These are phyloP conservation scores for Hyposoter didymator DNA, from an alignment of 2,888 invertebrate species.

Conservation along the genomic window DNA sequence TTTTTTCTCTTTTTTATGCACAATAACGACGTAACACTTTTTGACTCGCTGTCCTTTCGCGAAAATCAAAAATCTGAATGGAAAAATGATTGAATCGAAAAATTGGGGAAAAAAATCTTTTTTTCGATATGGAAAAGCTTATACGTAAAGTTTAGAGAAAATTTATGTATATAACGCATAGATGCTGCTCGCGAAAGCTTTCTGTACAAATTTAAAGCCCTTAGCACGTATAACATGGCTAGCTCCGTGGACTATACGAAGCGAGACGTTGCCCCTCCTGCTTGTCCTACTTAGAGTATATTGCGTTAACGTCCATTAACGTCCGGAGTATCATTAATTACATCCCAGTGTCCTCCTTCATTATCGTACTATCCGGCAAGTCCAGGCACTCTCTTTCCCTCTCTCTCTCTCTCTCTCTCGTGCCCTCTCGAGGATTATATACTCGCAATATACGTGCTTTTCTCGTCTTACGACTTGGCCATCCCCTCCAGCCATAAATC, in stretches of 20 bases:
- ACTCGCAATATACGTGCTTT: conserved; percentile 35
- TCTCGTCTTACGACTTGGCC: conserved; percentile 52
- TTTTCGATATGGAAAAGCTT: neutral
- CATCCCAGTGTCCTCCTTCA: conserved; percentile 63
- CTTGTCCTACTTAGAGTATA: conserved; percentile 67
- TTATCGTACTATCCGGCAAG: conserved; percentile 67
- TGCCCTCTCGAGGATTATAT: conserved; percentile 49
- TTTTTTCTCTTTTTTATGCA: neutral
- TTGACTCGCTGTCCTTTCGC: no score
- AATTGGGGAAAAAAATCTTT: neutral
- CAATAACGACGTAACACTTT: neutral
- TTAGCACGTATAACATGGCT: conserved; percentile 4
- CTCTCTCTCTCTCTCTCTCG: conserved; percentile 20
- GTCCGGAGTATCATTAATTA: conserved; percentile 68
- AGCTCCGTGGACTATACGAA: conserved; percentile 36
- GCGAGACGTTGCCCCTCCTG: conserved; percentile 41
- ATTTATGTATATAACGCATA: neutral
- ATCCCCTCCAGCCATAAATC: conserved; percentile 41
- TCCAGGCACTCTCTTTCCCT: conserved; percentile 64
- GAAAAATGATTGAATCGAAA: neutral
- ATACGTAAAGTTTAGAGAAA: neutral
- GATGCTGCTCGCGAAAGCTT: conserved; percentile 22
- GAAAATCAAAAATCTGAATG: neutral
- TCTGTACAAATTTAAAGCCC: conserved; percentile 52
- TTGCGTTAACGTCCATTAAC: conserved; percentile 70